Percentiles rank a stretch among this genome's conserved stretches.
These are phyloP conservation scores for Pterostichus madidus DNA, from an alignment of 2,888 invertebrate species.

Conservation along the genomic window DNA sequence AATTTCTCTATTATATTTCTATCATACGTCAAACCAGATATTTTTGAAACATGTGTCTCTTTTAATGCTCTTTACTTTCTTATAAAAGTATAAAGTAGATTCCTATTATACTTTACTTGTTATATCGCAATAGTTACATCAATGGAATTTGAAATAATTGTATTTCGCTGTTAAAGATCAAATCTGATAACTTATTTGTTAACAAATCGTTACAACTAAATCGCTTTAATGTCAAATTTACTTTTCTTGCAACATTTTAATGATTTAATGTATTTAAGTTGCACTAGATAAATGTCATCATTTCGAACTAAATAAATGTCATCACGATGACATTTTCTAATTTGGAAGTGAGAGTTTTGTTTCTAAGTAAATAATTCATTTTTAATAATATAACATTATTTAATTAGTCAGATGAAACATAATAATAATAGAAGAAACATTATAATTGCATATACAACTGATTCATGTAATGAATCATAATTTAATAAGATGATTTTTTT, in stretches of 20 bases:
- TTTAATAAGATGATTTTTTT: background rate
- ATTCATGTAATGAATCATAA: background rate
- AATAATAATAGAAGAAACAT: background rate
- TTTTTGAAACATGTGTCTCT: too few species aligned
- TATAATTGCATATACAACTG: slow-evolving; percentile 3
- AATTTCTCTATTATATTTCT: too few species aligned
- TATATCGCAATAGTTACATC: too few species aligned
- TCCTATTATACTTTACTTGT: too few species aligned
- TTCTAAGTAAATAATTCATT: slow-evolving; percentile 16
- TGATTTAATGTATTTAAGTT: background rate
- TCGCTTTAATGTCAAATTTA: background rate
- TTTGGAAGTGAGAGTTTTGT: slow-evolving; percentile 6
- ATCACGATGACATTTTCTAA: slow-evolving; percentile 20
- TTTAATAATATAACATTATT: slow-evolving; percentile 23
- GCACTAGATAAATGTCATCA: background rate
- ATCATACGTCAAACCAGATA: too few species aligned
- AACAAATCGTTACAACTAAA: slow-evolving; percentile 12
- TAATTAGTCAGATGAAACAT: slow-evolving; percentile 11
- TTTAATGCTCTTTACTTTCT: too few species aligned
- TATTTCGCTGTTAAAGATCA: slow-evolving; percentile 7
- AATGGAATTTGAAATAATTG: background rate
- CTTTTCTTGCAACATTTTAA: background rate
- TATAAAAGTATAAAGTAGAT: too few species aligned
- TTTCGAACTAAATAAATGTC: background rate
- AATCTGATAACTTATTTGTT: background rate